These are phyloP conservation scores for Tenualosa ilisha DNA, from an alignment of 2,797 vertebrate genomes.

Conservation along the genomic window DNA sequence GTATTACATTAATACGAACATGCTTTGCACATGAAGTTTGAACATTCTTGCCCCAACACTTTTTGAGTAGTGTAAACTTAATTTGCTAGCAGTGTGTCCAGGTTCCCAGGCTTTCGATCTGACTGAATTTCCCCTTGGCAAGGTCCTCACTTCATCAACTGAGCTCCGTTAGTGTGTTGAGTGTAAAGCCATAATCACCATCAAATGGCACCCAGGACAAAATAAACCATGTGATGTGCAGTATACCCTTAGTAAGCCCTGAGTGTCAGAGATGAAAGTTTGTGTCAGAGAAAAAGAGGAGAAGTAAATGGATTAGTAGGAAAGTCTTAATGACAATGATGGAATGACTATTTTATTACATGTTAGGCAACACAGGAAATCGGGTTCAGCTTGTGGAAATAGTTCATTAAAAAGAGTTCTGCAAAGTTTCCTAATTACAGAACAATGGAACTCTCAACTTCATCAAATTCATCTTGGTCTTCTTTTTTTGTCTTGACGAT, in stretches of 20 bases:
- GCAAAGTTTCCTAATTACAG: constrained; percentile 36
- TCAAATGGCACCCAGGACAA: not conserved
- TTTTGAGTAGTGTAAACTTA: too few species aligned
- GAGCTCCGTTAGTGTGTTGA: not conserved
- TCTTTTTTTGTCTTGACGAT: not conserved
- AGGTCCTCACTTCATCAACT: not conserved
- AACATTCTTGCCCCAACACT: too few species aligned
- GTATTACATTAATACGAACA: too few species aligned
- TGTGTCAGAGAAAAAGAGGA: not conserved
- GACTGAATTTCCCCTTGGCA: too few species aligned
- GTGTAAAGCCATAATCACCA: not conserved
- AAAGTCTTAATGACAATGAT: constrained; percentile 22
- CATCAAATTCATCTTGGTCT: not conserved
- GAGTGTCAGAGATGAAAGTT: not conserved
- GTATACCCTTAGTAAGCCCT: constrained; percentile 15
- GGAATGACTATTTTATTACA: constrained; percentile 36
- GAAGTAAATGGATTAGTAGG: not conserved
- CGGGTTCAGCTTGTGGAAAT: constrained; percentile 27
- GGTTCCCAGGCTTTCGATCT: too few species aligned
- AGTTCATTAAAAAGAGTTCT: constrained; percentile 39
- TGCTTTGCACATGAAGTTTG: too few species aligned
- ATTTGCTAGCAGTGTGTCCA: too few species aligned
- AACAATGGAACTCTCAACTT: constrained; percentile 29
- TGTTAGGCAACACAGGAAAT: constrained; percentile 33
- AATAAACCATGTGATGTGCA: constrained; percentile 25